phyloP scores from a whole-genome alignment of 2,113 vertebrate species.

The Sterrhoptilus dennistouni region DNA sequence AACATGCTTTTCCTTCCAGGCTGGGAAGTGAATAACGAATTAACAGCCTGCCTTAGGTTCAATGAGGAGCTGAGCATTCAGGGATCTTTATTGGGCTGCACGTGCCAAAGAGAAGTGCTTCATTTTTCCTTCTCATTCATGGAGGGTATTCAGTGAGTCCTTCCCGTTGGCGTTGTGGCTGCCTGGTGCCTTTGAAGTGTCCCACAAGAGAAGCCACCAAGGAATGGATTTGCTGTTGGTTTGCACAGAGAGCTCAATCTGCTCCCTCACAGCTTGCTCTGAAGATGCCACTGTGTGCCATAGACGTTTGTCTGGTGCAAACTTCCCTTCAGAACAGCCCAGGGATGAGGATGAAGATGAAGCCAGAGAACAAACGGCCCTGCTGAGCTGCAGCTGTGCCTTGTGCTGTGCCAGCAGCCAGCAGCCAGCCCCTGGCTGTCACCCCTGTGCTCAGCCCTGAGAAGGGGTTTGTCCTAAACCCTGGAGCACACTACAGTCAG shows the following conservation, averaged over 20 bases:
- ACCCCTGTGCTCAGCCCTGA: neutral
- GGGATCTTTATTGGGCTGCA: slow-evolving; percentile 67
- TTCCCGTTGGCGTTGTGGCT: neutral
- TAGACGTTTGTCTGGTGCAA: neutral
- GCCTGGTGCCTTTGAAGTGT: slow-evolving; percentile 50
- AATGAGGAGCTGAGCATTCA: slow-evolving; percentile 56
- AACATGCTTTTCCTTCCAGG: slow-evolving; percentile 71
- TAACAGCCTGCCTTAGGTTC: slow-evolving; percentile 73
- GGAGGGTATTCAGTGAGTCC: slow-evolving; percentile 1
- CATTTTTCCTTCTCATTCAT: slow-evolving; percentile 62
- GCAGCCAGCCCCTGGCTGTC: neutral
- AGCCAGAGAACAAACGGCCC: neutral
- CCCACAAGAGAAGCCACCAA: slow-evolving; percentile 39
- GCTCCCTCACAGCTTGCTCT: neutral
- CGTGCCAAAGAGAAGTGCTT: slow-evolving; percentile 63
- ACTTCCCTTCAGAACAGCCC: neutral
- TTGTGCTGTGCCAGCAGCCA: neutral
- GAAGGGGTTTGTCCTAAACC: neutral
- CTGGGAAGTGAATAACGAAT: slow-evolving; percentile 72
- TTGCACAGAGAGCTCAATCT: slow-evolving; percentile 26
- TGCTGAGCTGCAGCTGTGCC: neutral
- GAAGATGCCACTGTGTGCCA: slow-evolving; percentile 5
- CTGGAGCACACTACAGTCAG: neutral
- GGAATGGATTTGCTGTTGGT: neutral
- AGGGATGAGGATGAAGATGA: slow-evolving; percentile 3